Conservation (phyloP, 2,888 invertebrate genomes). For the Labia minor region DNA sequence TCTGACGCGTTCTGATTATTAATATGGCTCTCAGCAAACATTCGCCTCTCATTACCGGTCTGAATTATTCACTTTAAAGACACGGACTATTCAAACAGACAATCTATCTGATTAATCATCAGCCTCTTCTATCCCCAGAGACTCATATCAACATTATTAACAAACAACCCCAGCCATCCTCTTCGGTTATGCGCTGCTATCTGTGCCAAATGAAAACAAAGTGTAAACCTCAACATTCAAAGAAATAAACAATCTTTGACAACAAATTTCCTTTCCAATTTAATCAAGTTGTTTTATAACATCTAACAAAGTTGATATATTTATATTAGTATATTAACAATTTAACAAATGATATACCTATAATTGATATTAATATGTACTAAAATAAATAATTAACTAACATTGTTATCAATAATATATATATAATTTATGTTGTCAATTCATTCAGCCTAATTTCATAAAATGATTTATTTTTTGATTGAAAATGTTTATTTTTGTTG, state of each 20-base stretch:
- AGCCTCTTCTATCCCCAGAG: neutral
- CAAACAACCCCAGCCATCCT: neutral
- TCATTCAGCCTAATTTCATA: too few relatives aligned
- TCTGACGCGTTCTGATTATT: neutral
- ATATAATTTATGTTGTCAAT: too few relatives aligned
- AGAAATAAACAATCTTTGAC: neutral
- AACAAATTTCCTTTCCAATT: neutral
- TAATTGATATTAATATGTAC: too few relatives aligned
- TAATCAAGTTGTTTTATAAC: neutral
- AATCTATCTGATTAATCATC: neutral
- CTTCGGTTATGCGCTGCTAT: neutral
- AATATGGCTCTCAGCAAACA: neutral
- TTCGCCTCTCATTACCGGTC: neutral
- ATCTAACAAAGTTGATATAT: too few relatives aligned
- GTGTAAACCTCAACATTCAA: neutral
- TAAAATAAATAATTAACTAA: too few relatives aligned
- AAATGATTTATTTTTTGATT: too few relatives aligned
- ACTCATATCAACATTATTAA: conserved; percentile 2
- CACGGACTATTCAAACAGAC: conserved; percentile 8
- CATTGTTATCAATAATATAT: too few relatives aligned
- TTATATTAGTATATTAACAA: too few relatives aligned
- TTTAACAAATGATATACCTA: too few relatives aligned
- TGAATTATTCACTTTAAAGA: conserved; percentile 13
- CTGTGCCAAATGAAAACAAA: neutral
- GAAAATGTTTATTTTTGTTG: too few relatives aligned